These are phyloP conservation scores for Oreochromis tanganicae DNA, from an alignment of 2,113 vertebrate species.

Conservation along the genomic window DNA sequence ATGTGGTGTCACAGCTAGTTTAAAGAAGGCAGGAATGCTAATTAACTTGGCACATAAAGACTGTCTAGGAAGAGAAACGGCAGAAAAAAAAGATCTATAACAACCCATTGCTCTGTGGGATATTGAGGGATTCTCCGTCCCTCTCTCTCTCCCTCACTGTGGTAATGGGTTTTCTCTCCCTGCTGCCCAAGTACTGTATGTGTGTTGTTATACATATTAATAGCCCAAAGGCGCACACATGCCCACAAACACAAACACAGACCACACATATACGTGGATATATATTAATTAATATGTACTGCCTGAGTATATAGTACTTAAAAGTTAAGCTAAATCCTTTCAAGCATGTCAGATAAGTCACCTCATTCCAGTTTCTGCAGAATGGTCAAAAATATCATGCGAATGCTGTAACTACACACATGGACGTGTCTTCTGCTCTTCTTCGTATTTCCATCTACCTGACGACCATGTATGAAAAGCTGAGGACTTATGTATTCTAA, in stretches of 20 bases:
- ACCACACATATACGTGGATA: neutral
- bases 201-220: constrained; percentile 8
- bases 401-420: constrained; percentile 2
- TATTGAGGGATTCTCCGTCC: neutral
- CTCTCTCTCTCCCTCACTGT: constrained; percentile 22
- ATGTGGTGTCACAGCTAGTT: constrained; percentile 9
- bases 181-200: constrained; percentile 13
- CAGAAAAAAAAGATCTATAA: constrained; percentile 25
- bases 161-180: constrained; percentile 35
- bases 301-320: neutral
- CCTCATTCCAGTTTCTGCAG: constrained; percentile 1
- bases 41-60: constrained; percentile 49
- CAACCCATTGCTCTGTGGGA: constrained; percentile 37
- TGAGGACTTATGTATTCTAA: constrained; percentile 4
- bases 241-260: neutral
- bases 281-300: constrained; percentile 22
- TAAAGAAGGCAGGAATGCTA: constrained; percentile 27
- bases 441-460: neutral
- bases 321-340: constrained; percentile 10
- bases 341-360: constrained; percentile 5
- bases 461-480: neutral
- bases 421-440: neutral
- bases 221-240: neutral
- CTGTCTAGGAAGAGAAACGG: neutral
- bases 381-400: neutral